Evolutionary conservation across 1,140 invertebrate genomes (phyloP), one percentile per base, ranked within the genome.

Genomic region (Teleogryllus occipitalis): DNA sequence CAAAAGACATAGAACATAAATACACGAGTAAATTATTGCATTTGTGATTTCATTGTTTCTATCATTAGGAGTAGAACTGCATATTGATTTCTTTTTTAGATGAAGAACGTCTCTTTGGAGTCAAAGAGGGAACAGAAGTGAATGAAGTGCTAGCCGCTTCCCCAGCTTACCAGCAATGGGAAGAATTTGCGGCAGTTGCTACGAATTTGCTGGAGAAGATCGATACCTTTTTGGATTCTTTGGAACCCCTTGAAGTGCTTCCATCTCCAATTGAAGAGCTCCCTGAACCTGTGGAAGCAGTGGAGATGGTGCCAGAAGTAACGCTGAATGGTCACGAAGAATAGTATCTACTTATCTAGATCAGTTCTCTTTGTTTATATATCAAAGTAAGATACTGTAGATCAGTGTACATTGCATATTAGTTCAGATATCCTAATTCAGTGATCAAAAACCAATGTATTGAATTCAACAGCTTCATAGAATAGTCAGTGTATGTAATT

Each of bases 161-260:
- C n/a, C 14, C 80, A 10, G 82, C 82, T 12, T 86, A 85, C 77
- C 82, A 83, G 74, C 79, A 78, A 39, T 91, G 90, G 90, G 90
- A 91, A 84, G 89, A 91, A 81, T 91, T 91, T 85, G 90, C 90
- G 8, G 84, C 86, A 81, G 90, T 91, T 8, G 90, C 90, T 27
- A 90, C 90, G 14, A 90, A 91, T 84, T 85, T 91, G 73, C 83
- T 91, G 27, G 90, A 91, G 82, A 84, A 84, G 79, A 85, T 87
- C 49, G 85, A 86, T 74, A 77, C 83, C 7, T 83, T 82, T 76
- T 76, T 84, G 18, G 83, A 84, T 72, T 80, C 82, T 15, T 15
- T 80, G n/a, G 79, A 81, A n/a, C 54, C 76, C 8, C 74, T 75
- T 18, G 78, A 79, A 75, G 76, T 65, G 10, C 54, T 65, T 10